phyloP scores from a whole-genome alignment of 2,797 vertebrate genomes.

The Micropoecilia bifurca region DNA sequence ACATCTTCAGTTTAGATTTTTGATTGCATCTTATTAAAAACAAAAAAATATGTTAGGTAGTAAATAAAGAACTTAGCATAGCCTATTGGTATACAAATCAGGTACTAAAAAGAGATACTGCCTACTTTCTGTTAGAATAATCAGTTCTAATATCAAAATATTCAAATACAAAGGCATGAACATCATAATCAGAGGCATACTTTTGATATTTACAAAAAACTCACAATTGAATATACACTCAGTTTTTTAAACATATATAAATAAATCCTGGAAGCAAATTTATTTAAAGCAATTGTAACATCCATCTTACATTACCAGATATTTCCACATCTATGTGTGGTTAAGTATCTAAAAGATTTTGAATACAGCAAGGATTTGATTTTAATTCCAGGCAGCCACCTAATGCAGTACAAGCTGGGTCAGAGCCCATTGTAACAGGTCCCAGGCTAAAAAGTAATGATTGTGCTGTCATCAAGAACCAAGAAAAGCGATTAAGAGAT shows the following conservation, averaged over 20 bases:
- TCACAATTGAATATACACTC: neutral
- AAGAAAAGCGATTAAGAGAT: conserved; percentile 71
- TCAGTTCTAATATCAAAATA: neutral
- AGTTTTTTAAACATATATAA: conserved; percentile 45
- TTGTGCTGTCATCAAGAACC: conserved; percentile 63
- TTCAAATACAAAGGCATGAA: neutral
- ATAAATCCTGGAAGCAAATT: conserved; percentile 55
- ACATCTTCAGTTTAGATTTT: neutral
- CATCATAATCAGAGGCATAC: neutral
- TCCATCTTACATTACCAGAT: conserved; percentile 19
- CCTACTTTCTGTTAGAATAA: neutral
- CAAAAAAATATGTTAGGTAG: neutral
- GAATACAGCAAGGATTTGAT: conserved; percentile 28
- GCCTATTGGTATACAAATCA: neutral
- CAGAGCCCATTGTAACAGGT: conserved; percentile 49
- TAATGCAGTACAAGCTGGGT: conserved; percentile 59
- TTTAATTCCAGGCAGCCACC: conserved; percentile 69
- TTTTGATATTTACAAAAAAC: neutral
- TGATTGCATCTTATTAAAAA: neutral
- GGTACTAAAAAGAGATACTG: neutral
- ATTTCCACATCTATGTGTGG: conserved; percentile 24
- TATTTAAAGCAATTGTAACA: conserved; percentile 30
- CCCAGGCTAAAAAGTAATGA: conserved; percentile 72
- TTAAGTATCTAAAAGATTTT: conserved; percentile 22
- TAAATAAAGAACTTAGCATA: neutral